A percentile compares a stretch with the other conserved stretches of the same genome.
phyloP scores from a whole-genome alignment of 1,140 invertebrate genomes.

The Drosophila subobscura region DNA sequence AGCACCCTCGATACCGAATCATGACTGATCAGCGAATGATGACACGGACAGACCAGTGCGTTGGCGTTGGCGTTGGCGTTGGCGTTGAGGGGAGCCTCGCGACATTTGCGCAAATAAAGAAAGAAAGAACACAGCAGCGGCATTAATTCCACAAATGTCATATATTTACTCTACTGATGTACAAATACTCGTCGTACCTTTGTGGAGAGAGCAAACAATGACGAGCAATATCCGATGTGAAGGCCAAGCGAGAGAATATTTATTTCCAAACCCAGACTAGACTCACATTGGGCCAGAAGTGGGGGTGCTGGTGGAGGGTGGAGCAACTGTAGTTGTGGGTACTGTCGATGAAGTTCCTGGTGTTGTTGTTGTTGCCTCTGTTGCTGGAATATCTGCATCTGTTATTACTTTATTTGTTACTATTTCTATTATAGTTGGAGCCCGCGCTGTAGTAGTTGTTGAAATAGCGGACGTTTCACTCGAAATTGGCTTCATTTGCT shows the following conservation, averaged over 20 bases:
- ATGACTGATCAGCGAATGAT: slow-evolving; percentile 2
- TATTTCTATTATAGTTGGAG: not conserved
- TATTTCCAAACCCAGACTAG: not conserved
- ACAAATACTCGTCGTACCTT: slow-evolving; percentile 16
- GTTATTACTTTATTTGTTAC: too few relatives aligned
- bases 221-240: slow-evolving; percentile 15
- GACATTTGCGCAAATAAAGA: slow-evolving; percentile 52
- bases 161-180: slow-evolving; percentile 25
- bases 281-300: slow-evolving; percentile 4
- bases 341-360: not conserved
- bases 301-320: slow-evolving; percentile 1
- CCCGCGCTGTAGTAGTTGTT: slow-evolving; percentile 1
- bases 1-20: slow-evolving; percentile 2
- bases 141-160: not conserved
- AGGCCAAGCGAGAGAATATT: slow-evolving; percentile 11
- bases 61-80: not conserved
- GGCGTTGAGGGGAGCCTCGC: not conserved
- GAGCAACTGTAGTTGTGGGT: slow-evolving; percentile 7
- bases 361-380: not conserved
- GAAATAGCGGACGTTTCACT: slow-evolving; percentile 10
- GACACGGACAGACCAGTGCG: too few relatives aligned
- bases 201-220: slow-evolving; percentile 17
- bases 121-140: not conserved
- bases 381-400: too few relatives aligned
- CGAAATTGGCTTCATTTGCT: slow-evolving; percentile 42